Evolutionary conservation across 2,888 invertebrate species (phyloP), one percentile per base, ranked within the genome.

Genomic region (Orthonychiurus folsomi): DNA sequence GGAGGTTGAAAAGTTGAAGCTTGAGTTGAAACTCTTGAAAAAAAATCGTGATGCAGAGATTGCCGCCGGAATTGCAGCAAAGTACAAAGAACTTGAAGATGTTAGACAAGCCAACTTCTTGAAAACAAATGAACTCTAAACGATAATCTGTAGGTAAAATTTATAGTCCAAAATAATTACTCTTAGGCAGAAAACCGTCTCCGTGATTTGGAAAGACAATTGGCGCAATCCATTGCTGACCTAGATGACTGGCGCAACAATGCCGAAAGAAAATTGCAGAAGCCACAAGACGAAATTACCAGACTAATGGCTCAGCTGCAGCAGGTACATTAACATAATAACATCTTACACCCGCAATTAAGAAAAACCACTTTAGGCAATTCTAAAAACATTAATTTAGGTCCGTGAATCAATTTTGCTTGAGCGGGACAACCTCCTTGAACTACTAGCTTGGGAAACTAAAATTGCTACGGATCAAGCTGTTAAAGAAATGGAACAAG

Each of bases 1-100:
- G 47, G 67, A 68, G 28, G 57, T 68, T 47, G 63, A 66, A 37
- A 23, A 52, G 1, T 60, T 69, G 20, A 61, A 66, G 26, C 61
- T 62, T 15, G 69, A 72, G 54, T 55, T 70, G 52, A 67, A 66
- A 28, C 48, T 64, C 27, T 60, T 69, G n/a, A 60, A 61, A 50
- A 63, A 69, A 56, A 67, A 70, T 53, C 28, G 63, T 12, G 65
- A 70, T 12, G 70, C 67, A 37, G 67, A 67, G 55, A 72, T 72
- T 58, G 63, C 60, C 2, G 63, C 64, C 53, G 67, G 63, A n/a
- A 59, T 69, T 12, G 65, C 63, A 18, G 66, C 65, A 3, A 68
- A 68, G 56, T 47, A 66, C 12, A 26, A 52, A 52, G 70, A 69
- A 63, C 60, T 72, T 59, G 67, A 67, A 37, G 72, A 69, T 59